phyloP scores from a whole-genome alignment of 2,113 vertebrate genomes.

The Enhydra lutris region DNA sequence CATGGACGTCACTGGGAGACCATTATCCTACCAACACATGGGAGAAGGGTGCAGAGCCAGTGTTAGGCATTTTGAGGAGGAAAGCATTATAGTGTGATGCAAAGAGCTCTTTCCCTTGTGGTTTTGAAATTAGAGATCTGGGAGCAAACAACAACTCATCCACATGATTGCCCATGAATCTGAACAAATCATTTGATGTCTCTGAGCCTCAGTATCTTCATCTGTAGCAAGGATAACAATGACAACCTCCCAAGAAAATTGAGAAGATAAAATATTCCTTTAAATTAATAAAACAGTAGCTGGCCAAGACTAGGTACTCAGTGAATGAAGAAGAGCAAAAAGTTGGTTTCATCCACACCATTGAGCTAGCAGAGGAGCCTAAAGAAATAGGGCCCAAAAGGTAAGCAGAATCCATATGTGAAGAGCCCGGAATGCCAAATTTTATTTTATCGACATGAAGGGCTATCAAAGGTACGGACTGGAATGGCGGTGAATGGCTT shows the following conservation, averaged over 20 bases:
- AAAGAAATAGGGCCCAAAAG: background rate
- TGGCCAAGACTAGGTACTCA: background rate
- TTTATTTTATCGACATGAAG: conserved; percentile 36
- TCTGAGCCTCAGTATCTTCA: background rate
- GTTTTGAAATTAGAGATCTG: background rate
- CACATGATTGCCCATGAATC: background rate
- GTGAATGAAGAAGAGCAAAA: background rate
- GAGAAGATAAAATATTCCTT: background rate
- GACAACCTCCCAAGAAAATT: background rate
- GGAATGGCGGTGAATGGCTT: background rate
- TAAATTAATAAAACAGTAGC: conserved; percentile 4
- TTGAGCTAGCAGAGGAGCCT: background rate
- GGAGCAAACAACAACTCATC: background rate
- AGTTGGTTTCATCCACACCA: background rate
- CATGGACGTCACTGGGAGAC: background rate
- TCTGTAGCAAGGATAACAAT: background rate
- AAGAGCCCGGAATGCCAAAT: conserved; percentile 29
- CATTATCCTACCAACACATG: background rate
- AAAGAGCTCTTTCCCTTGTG: background rate
- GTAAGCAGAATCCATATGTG: background rate
- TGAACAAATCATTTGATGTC: background rate
- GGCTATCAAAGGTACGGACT: conserved; percentile 8
- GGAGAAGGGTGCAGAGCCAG: background rate
- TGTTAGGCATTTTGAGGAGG: background rate
- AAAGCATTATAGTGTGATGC: background rate